Base-by-base conservation (phyloP, 2,113 vertebrate genomes). In the Sula dactylatra region DNA sequence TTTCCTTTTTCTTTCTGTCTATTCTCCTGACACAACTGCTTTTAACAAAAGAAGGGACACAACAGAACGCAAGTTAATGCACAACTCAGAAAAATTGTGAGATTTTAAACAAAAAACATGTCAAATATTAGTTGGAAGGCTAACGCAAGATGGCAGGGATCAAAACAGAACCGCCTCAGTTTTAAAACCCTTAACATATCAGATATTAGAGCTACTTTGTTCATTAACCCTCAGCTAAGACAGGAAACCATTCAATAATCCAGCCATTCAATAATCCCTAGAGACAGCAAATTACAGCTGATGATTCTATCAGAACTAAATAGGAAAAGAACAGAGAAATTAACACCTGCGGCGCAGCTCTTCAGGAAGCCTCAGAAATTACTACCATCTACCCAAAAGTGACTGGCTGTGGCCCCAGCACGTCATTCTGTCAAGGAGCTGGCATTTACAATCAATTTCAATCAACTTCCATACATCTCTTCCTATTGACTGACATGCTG, bases 371-470 rank as follows among this genome's bases (percentile, higher is more conserved):
- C 82, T 91, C 73, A 18, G 66, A 91, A 95, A 96, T 94, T 96
- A 91, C 86, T 8, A 20, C 86, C 66, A 4, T 66, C 90, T 90
- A 31, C 74, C 86, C 61, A 40, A 55, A 93, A 93, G 93, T 81
- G 77, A 92, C 86, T 77, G 83, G 38, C 91, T 84, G 78, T 82
- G 92, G 82, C 80, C 84, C 62, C 71, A 47, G 65, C 62, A 82
- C 72, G 89, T 97, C 91, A 88, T 91, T 92, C 92, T 90, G 94
- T 91, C 93, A 96, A 97, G 77, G 67, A 96, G 88, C 73, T 94
- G 85, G 82, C 93, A 86, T 89, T 95, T 95, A 66, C 93, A 97
- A 97, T 95, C 96, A 93, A 97, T 96, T 97, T 93, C 94, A 96
- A 96, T 97, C 97, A 97, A 77, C 93, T 72, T 91, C 85, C 84